These are phyloP conservation scores for Cebidichthys violaceus DNA, from an alignment of 2,113 vertebrate species.

Conservation along the genomic window DNA sequence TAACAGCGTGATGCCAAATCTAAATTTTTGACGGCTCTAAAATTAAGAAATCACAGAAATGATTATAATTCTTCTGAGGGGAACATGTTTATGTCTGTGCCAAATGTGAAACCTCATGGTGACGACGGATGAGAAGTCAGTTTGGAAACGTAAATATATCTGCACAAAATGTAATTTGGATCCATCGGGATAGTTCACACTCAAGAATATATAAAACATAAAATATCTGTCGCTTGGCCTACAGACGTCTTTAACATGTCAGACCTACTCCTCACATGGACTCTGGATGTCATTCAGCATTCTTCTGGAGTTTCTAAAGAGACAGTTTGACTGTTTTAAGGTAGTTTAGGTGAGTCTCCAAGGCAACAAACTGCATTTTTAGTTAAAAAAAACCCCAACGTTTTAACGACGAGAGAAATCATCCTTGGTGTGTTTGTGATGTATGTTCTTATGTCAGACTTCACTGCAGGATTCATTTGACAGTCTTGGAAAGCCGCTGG, in stretches of 20 bases:
- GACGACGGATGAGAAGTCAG: too few relatives aligned
- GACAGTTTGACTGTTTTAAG: neutral
- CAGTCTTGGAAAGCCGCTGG: neutral
- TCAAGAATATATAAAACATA: conserved; percentile 25
- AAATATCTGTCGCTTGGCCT: neutral
- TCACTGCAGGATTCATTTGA: neutral
- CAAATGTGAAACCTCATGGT: too few relatives aligned
- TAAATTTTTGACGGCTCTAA: too few relatives aligned
- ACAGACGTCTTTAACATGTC: neutral
- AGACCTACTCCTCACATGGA: neutral
- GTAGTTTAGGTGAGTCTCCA: neutral
- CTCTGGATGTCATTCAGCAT: neutral
- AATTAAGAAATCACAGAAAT: too few relatives aligned
- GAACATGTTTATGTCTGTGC: too few relatives aligned
- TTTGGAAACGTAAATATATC: too few relatives aligned
- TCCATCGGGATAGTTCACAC: neutral
- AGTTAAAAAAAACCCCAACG: neutral
- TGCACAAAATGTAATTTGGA: too few relatives aligned
- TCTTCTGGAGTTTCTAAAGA: neutral
- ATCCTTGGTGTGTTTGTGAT: neutral
- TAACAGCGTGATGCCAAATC: too few relatives aligned
- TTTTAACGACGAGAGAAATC: neutral
- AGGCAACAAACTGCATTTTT: conserved; percentile 1
- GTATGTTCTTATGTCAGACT: neutral
- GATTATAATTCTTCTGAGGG: too few relatives aligned